phyloP scores from a whole-genome alignment of 2,888 invertebrate species.

The Pterostichus niger region DNA sequence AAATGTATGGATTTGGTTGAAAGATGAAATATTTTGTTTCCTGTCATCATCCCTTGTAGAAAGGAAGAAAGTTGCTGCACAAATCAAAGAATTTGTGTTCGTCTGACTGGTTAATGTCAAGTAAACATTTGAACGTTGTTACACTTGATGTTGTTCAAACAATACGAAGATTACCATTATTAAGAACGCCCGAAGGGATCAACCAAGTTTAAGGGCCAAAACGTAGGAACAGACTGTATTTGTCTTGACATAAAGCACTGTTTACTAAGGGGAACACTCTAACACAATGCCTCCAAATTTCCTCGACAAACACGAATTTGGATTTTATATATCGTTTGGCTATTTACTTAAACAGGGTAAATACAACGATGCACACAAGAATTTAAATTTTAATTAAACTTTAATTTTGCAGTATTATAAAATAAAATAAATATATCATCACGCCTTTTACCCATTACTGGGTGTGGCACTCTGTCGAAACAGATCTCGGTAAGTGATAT shows the following conservation, averaged over 20 bases:
- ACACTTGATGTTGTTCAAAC: slow-evolving; percentile 16
- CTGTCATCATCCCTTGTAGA: too few species aligned
- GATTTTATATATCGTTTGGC: slow-evolving; percentile 40
- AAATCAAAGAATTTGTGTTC: too few species aligned
- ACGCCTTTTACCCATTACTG: too few species aligned
- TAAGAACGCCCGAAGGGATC: slow-evolving; percentile 24
- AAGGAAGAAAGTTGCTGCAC: too few species aligned
- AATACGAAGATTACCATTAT: slow-evolving; percentile 31
- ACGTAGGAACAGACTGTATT: slow-evolving; percentile 27
- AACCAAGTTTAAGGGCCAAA: slow-evolving; percentile 12
- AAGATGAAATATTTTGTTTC: too few species aligned
- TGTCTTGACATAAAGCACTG: slow-evolving; percentile 45
- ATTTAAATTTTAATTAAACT: slow-evolving; percentile 27
- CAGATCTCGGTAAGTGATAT: too few species aligned
- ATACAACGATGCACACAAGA: neutral
- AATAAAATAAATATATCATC: too few species aligned
- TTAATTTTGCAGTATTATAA: neutral
- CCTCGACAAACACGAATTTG: slow-evolving; percentile 23
- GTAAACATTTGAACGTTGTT: slow-evolving; percentile 4
- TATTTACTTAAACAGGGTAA: neutral
- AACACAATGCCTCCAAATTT: slow-evolving; percentile 30
- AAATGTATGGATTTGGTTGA: too few species aligned
- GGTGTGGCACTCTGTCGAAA: too few species aligned
- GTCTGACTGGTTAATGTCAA: slow-evolving; percentile 3
- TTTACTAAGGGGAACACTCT: slow-evolving; percentile 10